A percentile compares a stretch with the other conserved stretches of the same genome.
Conservation (phyloP, 2,113 vertebrate genomes). For the Talpa occidentalis region DNA sequence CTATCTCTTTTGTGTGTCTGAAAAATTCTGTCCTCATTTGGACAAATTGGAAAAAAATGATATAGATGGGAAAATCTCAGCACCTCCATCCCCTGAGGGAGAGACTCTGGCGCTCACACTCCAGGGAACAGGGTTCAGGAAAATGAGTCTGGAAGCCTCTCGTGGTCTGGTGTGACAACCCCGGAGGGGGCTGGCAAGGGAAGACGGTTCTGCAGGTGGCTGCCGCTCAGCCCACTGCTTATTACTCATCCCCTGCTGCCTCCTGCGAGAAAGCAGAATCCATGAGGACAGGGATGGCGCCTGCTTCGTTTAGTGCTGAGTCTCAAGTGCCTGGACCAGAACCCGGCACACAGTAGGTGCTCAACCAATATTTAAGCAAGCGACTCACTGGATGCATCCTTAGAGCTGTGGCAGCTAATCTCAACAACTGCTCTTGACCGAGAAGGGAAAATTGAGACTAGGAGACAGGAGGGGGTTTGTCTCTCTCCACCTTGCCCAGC, state of each 20-base stretch:
- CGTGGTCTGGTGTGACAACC: neutral
- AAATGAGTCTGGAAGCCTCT: neutral
- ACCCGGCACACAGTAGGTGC: neutral
- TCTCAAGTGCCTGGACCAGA: neutral
- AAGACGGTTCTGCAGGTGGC: no score
- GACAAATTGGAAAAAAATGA: slow-evolving; percentile 24
- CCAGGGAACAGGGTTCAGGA: neutral
- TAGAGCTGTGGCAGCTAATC: neutral
- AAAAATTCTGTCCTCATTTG: neutral
- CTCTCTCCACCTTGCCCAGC: neutral
- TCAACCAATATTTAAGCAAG: neutral
- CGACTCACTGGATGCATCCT: neutral
- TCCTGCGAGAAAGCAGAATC: neutral
- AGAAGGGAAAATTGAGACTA: no score
- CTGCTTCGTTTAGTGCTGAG: neutral
- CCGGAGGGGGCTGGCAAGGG: neutral
- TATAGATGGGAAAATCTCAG: neutral
- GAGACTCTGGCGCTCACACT: neutral
- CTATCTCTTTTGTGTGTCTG: neutral
- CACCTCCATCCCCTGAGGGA: neutral
- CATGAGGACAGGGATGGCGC: neutral
- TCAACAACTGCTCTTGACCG: neutral
- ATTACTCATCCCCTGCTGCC: rapidly evolving
- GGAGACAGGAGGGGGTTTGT: no score
- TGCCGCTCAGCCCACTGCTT: no score